Evolutionary conservation across 2,113 vertebrate species (phyloP).

Genomic region (Hippocampus mohnikei): DNA sequence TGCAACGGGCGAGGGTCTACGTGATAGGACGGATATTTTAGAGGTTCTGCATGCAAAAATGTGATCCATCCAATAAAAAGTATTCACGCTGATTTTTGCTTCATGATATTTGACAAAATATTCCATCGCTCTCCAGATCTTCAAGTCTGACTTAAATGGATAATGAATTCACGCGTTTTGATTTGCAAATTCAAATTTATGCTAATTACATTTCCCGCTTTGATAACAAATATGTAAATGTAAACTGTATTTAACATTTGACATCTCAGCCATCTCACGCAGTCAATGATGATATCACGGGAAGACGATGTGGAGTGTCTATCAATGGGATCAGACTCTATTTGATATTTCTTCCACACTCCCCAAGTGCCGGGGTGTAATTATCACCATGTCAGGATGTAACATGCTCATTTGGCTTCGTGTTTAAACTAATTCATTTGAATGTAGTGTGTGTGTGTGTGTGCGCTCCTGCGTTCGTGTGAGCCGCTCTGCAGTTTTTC

Average conservation of each 20-base stretch:
- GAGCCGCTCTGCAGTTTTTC: conserved; percentile 4
- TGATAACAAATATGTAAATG: conserved; percentile 26
- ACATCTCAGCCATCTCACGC: conserved; percentile 18
- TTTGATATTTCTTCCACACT: conserved; percentile 27
- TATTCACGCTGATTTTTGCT: neutral
- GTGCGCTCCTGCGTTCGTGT: conserved; percentile 2
- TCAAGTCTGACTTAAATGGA: conserved; percentile 30
- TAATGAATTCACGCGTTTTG: conserved; percentile 41
- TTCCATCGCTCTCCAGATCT: neutral
- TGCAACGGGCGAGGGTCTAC: neutral
- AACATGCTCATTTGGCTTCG: conserved; percentile 38
- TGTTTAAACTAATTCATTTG: conserved; percentile 39
- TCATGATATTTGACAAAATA: neutral
- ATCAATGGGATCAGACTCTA: conserved; percentile 31
- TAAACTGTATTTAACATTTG: conserved; percentile 8
- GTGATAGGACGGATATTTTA: neutral
- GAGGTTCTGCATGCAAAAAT: neutral
- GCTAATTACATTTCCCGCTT: conserved; percentile 24
- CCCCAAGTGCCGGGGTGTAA: conserved; percentile 17
- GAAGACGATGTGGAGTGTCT: conserved; percentile 29
- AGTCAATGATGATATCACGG: conserved; percentile 5
- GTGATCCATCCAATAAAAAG: neutral
- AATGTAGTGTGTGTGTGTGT: neutral
- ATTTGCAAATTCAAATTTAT: conserved; percentile 11
- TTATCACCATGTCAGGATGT: conserved; percentile 33